phyloP scores from a whole-genome alignment of 2,888 invertebrate species.

The Leuctra nigra region DNA sequence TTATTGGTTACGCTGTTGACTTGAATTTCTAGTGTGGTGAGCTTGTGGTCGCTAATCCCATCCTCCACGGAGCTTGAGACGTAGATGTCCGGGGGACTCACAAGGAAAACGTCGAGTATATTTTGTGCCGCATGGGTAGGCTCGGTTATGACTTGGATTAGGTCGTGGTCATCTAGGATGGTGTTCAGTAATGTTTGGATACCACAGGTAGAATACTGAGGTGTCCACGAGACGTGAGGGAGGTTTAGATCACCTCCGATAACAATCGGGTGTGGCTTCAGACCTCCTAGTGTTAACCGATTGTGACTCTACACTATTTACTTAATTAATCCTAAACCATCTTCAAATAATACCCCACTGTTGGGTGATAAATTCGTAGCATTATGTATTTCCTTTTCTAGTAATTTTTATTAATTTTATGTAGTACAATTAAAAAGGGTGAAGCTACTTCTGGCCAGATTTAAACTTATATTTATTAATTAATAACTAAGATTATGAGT shows the following conservation, averaged over 20 bases:
- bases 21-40: neutral
- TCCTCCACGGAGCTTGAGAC: neutral
- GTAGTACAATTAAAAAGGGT: too few relatives aligned
- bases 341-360: too few relatives aligned
- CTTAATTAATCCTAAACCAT: too few relatives aligned
- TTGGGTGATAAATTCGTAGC: too few relatives aligned
- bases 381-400: too few relatives aligned
- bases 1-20: neutral
- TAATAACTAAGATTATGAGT: too few relatives aligned
- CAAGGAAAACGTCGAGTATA: neutral
- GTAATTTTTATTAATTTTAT: too few relatives aligned
- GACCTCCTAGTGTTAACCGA: neutral
- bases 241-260: neutral
- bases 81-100: neutral
- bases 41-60: neutral
- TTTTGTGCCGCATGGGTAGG: neutral
- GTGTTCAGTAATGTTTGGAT: neutral
- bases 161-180: neutral
- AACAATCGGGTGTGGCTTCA: neutral
- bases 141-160: neutral
- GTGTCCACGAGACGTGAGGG: neutral
- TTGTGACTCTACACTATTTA: too few relatives aligned
- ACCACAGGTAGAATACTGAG: neutral
- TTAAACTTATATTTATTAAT: too few relatives aligned
- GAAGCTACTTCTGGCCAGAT: too few relatives aligned